Base-by-base conservation (phyloP, 2,797 vertebrate species). In the Gadopsis bispinosus region DNA sequence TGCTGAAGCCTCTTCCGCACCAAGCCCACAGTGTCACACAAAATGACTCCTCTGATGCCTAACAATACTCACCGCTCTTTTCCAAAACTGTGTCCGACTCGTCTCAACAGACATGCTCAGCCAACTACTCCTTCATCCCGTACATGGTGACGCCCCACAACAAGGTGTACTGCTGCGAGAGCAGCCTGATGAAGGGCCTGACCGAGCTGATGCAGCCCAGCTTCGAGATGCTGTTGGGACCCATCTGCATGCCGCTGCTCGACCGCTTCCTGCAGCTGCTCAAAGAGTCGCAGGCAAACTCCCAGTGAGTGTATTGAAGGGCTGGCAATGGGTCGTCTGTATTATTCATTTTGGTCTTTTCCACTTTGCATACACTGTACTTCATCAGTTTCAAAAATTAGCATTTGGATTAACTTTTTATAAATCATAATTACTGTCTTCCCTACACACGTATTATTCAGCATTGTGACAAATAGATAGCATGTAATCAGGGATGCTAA, bases 101-200 rank as follows among this genome's bases (percentile, higher is more conserved):
- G 67, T 85, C 0, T 90, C 60, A 14, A 53, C 95, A 99, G 98
- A 96, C 96, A 45, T 97, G 97, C 88, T 96, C 97, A 17, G 97
- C 97, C 73, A 99, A 97, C 93, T 99, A 99, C 93, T 96, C 95
- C 54, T 98, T 99, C 87, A 96, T 99, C 88, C 97, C 98, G 0
- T 99, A 99, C 82, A 98, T 99, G 97, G 96, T 99, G 86, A 99
- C 98, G 0, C 97, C 98, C 0, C 98, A 98, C 83, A 98, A 96
- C 92, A 99, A 99, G 91, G 97, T 99, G 64, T 99, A 98, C 92
- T 98, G 97, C 94, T 99, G 98, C 54, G 98, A 99, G 37, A 95
- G 97, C 91, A 98, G 96, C 87, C 95, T 99, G 56, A 96, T 99
- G 96, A 99, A 99, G 91, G 97, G 98, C 47, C 89, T 99, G 64